Conservation (phyloP, 2,113 vertebrate species). For the Brevimyrus niger region DNA sequence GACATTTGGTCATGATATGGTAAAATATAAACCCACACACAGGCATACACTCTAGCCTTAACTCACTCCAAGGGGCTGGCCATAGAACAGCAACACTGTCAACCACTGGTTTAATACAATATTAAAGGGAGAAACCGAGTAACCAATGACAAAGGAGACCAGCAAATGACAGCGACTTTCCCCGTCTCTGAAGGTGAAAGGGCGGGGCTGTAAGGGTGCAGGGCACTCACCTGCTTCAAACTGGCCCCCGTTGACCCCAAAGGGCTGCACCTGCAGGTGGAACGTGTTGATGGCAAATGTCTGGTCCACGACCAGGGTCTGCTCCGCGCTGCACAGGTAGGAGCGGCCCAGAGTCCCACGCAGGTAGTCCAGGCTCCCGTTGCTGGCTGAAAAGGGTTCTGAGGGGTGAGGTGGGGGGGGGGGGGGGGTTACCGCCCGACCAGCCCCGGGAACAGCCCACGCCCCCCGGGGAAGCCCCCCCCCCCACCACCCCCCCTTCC, state of each 20-base stretch:
- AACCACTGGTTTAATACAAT: neutral
- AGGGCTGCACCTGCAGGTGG: conserved; percentile 81
- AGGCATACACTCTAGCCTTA: neutral
- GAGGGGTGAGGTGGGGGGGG: neutral
- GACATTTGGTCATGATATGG: neutral
- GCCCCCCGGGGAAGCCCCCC: neutral
- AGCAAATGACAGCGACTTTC: neutral
- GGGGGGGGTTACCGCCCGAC: neutral
- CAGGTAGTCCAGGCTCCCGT: conserved; percentile 69
- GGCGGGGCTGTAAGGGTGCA: no score
- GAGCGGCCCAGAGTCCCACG: conserved; percentile 73
- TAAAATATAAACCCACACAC: neutral
- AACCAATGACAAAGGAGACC: neutral
- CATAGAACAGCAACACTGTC: neutral
- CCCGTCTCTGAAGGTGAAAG: no score
- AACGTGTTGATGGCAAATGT: conserved; percentile 70
- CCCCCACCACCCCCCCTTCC: conserved; percentile 47
- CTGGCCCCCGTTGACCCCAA: conserved; percentile 63
- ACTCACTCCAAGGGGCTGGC: neutral
- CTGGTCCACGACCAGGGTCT: conserved; percentile 58
- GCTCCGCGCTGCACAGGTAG: conserved; percentile 76
- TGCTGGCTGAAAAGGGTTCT: conserved; percentile 43
- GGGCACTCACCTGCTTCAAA: conserved; percentile 76
- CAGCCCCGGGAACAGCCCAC: neutral
- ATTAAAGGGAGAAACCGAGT: neutral